Percentiles rank a stretch among this genome's conserved stretches.
These are phyloP conservation scores for Naso thynnoides DNA, from an alignment of 2,797 vertebrate species.

Conservation along the genomic window DNA sequence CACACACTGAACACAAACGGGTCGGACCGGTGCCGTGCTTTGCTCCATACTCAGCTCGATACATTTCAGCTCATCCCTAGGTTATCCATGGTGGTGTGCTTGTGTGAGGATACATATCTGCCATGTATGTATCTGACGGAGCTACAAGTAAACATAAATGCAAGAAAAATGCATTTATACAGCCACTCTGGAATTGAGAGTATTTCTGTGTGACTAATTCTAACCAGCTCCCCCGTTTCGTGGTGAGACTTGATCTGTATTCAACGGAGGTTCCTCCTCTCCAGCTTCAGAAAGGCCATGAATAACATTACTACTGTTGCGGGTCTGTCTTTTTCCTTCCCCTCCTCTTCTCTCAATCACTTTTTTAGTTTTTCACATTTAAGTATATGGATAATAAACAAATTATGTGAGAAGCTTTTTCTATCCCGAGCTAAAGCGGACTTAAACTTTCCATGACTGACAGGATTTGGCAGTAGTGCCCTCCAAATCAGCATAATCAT, in stretches of 20 bases:
- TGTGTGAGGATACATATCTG: constrained; percentile 78
- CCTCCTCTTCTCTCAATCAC: constrained; percentile 32
- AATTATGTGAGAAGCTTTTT: constrained; percentile 50
- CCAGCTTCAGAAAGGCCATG: constrained; percentile 75
- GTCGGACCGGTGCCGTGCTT: constrained; percentile 53
- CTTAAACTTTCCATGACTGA: constrained; percentile 58
- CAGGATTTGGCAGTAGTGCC: constrained; percentile 38
- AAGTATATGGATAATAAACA: constrained; percentile 61
- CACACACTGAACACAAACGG: constrained; percentile 5
- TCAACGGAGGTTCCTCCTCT: constrained; percentile 61
- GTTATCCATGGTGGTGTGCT: constrained; percentile 74
- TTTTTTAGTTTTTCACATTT: constrained; percentile 54
- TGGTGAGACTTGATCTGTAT: constrained; percentile 66
- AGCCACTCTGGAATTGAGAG: constrained; percentile 51
- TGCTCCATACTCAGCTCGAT: constrained; percentile 69
- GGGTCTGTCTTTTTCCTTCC: constrained; percentile 39
- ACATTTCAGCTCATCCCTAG: constrained; percentile 76
- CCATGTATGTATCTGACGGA: constrained; percentile 72
- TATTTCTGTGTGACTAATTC: constrained; percentile 59
- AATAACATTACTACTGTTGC: constrained; percentile 76
- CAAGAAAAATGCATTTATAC: constrained; percentile 74
- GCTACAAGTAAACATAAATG: constrained; percentile 69
- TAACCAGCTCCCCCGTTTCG: constrained; percentile 61
- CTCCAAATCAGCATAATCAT: constrained; percentile 63
- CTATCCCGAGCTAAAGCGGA: constrained; percentile 27